Conservation (phyloP, 2,888 invertebrate genomes). For the Athalia rosae region DNA sequence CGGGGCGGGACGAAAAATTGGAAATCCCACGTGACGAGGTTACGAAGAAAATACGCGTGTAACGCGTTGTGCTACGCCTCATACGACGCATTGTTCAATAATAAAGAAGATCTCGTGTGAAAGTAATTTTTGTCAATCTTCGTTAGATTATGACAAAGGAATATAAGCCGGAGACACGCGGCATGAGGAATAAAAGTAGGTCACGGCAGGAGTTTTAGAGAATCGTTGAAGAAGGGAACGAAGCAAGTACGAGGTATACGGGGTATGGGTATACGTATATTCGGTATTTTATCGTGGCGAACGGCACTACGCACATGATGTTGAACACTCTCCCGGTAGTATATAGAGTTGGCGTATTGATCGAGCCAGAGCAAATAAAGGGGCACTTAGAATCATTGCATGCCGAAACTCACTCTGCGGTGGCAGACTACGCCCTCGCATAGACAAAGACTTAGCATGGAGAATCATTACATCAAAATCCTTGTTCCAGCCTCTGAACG, state of each 20-base stretch:
- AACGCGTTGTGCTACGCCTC: too few relatives aligned
- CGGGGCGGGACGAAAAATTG: too few relatives aligned
- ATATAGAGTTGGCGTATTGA: conserved; percentile 40
- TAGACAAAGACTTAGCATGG: conserved; percentile 43
- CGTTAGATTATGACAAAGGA: conserved; percentile 28
- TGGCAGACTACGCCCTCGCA: conserved; percentile 34
- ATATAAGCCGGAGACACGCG: neutral
- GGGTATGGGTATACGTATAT: too few relatives aligned
- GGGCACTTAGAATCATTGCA: conserved; percentile 47
- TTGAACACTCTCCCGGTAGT: conserved; percentile 36
- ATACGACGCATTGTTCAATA: too few relatives aligned
- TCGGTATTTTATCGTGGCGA: conserved; percentile 39
- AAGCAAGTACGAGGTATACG: neutral
- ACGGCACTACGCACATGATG: conserved; percentile 43
- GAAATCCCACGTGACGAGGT: too few relatives aligned
- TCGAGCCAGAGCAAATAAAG: conserved; percentile 45
- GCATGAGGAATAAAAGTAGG: conserved; percentile 3
- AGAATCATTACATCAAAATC: conserved; percentile 43
- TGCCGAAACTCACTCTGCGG: conserved; percentile 47
- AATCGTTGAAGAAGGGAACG: conserved; percentile 40
- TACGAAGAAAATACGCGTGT: too few relatives aligned
- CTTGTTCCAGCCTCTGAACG: conserved; percentile 46
- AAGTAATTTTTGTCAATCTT: conserved; percentile 19
- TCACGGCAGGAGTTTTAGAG: conserved; percentile 21
- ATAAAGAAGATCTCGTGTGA: conserved; percentile 4